These are phyloP conservation scores for Unio pictorum DNA, from an alignment of 2,888 invertebrate species.

Conservation along the genomic window DNA sequence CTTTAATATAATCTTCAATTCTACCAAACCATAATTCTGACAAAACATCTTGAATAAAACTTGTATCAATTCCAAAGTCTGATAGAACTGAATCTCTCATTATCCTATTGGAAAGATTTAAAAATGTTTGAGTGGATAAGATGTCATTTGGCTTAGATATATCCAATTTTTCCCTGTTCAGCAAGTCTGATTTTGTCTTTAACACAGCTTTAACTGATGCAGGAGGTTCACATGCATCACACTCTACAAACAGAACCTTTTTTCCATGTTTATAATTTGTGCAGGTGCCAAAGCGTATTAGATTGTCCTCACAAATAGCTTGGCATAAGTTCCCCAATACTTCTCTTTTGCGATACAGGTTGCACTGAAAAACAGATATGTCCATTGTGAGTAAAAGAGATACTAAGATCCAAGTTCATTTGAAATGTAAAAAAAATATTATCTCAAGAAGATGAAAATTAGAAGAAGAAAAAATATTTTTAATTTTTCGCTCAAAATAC, in stretches of 20 bases:
- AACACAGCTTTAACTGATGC: slow-evolving; percentile 39
- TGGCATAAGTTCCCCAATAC: slow-evolving; percentile 79
- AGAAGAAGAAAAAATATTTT: no score
- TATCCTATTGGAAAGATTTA: slow-evolving; percentile 10
- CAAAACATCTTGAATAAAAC: slow-evolving; percentile 24
- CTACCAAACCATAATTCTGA: slow-evolving; percentile 33
- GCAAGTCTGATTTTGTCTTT: slow-evolving; percentile 33
- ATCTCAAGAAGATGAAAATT: no score
- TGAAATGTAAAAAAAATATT: no score
- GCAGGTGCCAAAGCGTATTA: slow-evolving; percentile 76
- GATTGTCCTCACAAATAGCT: slow-evolving; percentile 76
- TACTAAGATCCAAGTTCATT: no score
- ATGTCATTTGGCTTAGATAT: slow-evolving; percentile 13
- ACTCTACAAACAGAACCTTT: slow-evolving; percentile 62
- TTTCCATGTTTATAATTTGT: slow-evolving; percentile 78
- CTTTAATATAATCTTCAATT: slow-evolving; percentile 22
- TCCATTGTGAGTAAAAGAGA: no score
- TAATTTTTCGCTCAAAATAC: no score
- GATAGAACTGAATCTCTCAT: slow-evolving; percentile 23
- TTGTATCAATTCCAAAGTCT: slow-evolving; percentile 16
- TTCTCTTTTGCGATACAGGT: slow-evolving; percentile 72
- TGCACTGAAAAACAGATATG: slow-evolving; percentile 50
- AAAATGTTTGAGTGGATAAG: slow-evolving; percentile 5
- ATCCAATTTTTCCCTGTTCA: slow-evolving; percentile 3
- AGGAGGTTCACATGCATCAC: slow-evolving; percentile 19